Evolutionary conservation across 2,797 vertebrate genomes (phyloP).

Genomic region (Galaxias olidus): DNA sequence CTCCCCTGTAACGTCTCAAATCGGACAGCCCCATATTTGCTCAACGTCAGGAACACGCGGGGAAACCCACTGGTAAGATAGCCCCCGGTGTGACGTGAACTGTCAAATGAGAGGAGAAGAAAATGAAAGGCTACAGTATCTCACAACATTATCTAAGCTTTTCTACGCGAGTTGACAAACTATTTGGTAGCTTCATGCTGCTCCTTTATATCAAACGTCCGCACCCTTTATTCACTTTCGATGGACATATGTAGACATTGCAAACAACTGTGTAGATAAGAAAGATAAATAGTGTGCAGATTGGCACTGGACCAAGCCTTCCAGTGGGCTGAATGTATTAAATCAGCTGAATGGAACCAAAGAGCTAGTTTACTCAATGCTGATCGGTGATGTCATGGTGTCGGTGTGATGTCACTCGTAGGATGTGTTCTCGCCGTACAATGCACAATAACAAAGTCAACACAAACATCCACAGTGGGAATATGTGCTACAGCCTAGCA

Average conservation of each 20-base stretch:
- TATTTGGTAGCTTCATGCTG: slow-evolving; percentile 27
- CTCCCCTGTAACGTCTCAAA: slow-evolving; percentile 16
- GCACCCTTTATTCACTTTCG: slow-evolving; percentile 51
- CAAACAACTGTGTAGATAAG: slow-evolving; percentile 51
- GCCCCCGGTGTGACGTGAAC: slow-evolving; percentile 40
- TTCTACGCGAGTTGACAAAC: slow-evolving; percentile 32
- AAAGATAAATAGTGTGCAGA: slow-evolving; percentile 51
- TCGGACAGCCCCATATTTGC: slow-evolving; percentile 18
- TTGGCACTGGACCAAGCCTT: slow-evolving; percentile 10
- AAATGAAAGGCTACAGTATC: too few relatives aligned
- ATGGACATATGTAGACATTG: slow-evolving; percentile 35
- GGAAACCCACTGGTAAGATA: slow-evolving; percentile 7
- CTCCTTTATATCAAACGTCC: slow-evolving; percentile 58
- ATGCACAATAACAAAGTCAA: not conserved
- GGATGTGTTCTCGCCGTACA: not conserved
- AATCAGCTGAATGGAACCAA: slow-evolving; percentile 32
- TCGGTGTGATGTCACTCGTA: slow-evolving; percentile 24
- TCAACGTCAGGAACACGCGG: slow-evolving; percentile 16
- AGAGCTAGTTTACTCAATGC: slow-evolving; percentile 13
- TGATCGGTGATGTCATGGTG: slow-evolving; percentile 53
- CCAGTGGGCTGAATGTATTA: too few relatives aligned
- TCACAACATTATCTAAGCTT: slow-evolving; percentile 50
- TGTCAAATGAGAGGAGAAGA: slow-evolving; percentile 8
- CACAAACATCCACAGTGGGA: slow-evolving; percentile 23
- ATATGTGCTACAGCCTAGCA: slow-evolving; percentile 31